Percentiles rank a stretch among this genome's conserved stretches.
phyloP scores from a whole-genome alignment of 2,888 invertebrate species.

The Maniola hyperantus region DNA sequence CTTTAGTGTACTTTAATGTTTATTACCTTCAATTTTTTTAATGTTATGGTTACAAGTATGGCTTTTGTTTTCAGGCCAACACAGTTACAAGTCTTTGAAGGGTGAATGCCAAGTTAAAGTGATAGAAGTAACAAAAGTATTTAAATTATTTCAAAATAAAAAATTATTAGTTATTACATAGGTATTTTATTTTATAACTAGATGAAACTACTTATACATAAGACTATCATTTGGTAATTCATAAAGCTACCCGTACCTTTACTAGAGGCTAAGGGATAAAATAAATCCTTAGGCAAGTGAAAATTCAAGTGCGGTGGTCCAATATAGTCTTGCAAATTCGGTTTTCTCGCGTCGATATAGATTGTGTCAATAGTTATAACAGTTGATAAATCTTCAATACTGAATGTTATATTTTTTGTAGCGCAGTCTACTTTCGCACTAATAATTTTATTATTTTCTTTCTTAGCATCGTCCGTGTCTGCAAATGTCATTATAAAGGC shows the following conservation, averaged over 20 bases:
- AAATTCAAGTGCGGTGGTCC: slow-evolving; percentile 85
- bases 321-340: slow-evolving; percentile 65
- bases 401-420: slow-evolving; percentile 55
- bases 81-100: slow-evolving; percentile 64
- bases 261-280: slow-evolving; percentile 85
- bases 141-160: slow-evolving; percentile 80
- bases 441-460: slow-evolving; percentile 57
- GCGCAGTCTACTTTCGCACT: slow-evolving; percentile 48
- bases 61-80: slow-evolving; percentile 75
- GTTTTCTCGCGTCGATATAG: slow-evolving; percentile 66
- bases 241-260: slow-evolving; percentile 37
- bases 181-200: slow-evolving; percentile 66
- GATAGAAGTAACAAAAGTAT: slow-evolving; percentile 76
- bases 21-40: neutral
- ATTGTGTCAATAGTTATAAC: slow-evolving; percentile 63
- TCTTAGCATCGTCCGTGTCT: slow-evolving; percentile 48
- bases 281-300: slow-evolving; percentile 87
- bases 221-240: slow-evolving; percentile 33
- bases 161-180: slow-evolving; percentile 73
- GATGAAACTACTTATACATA: slow-evolving; percentile 31
- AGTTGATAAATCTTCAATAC: slow-evolving; percentile 52
- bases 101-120: slow-evolving; percentile 74
- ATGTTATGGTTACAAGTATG: slow-evolving; percentile 27
- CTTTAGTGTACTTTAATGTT: neutral
- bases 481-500: slow-evolving; percentile 57